Conservation (phyloP, 2,113 vertebrate genomes). For the Apaloderma vittatum region DNA sequence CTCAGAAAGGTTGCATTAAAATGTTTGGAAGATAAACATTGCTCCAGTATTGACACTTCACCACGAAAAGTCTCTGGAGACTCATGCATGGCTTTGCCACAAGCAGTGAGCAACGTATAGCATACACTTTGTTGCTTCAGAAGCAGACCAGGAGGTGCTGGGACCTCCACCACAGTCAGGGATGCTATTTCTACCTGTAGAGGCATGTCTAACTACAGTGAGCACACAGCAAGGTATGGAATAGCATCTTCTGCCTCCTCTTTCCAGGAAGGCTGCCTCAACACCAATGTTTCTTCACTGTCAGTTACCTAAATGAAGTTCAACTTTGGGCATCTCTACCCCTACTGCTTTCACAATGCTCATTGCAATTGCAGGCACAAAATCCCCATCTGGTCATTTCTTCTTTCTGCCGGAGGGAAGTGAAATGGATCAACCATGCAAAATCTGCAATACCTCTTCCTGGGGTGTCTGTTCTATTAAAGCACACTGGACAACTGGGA, state of each 20-base stretch:
- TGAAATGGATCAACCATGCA: not conserved
- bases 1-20: not conserved
- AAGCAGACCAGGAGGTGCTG: not conserved
- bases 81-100: not conserved
- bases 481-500: not conserved
- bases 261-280: not conserved
- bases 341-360: not conserved
- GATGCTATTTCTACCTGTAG: not conserved
- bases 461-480: not conserved
- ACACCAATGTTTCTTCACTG: not conserved
- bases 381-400: not conserved
- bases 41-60: not conserved
- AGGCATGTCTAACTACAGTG: not conserved
- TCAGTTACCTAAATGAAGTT: not conserved
- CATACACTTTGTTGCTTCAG: not conserved
- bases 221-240: not conserved
- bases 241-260: not conserved
- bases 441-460: not conserved
- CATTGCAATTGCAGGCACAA: not conserved
- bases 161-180: not conserved
- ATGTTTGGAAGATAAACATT: not conserved
- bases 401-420: not conserved
- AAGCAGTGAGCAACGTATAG: not conserved
- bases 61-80: not conserved
- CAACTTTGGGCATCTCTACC: not conserved